Percentiles rank a stretch among this genome's conserved stretches.
Conservation (phyloP, 1,140 invertebrate genomes). For the Cotesia typhae region DNA sequence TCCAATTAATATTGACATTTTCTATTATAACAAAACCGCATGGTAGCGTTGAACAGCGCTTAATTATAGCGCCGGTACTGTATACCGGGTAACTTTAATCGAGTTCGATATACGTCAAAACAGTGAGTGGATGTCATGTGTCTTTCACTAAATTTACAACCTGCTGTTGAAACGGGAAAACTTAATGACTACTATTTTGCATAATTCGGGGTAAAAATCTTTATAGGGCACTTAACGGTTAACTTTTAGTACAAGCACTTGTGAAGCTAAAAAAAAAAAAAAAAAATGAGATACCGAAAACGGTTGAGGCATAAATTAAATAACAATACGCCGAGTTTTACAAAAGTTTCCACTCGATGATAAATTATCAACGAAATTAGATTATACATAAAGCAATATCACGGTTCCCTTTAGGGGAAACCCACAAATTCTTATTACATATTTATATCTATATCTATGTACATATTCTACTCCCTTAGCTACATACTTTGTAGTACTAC, state of each 20-base stretch:
- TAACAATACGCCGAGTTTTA: neutral
- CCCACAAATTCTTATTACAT: neutral
- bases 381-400: neutral
- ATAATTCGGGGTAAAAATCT: too few relatives aligned
- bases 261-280: too few relatives aligned
- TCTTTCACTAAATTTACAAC: neutral
- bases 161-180: too few relatives aligned
- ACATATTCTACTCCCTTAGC: neutral
- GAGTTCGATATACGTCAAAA: slow-evolving; percentile 1
- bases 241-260: too few relatives aligned
- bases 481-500: neutral
- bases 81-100: slow-evolving; percentile 5
- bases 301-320: neutral
- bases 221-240: too few relatives aligned
- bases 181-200: too few relatives aligned
- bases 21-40: slow-evolving; percentile 7
- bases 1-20: slow-evolving; percentile 23
- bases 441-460: neutral
- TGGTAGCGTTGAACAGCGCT: neutral
- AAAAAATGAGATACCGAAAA: too few relatives aligned
- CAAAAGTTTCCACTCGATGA: neutral
- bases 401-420: neutral
- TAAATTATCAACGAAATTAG: neutral
- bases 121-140: neutral
- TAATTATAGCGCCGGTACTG: slow-evolving; percentile 10